Percentiles rank a stretch among this genome's conserved stretches.
phyloP scores from a whole-genome alignment of 2,797 vertebrate species.

The Amniataba percoides region DNA sequence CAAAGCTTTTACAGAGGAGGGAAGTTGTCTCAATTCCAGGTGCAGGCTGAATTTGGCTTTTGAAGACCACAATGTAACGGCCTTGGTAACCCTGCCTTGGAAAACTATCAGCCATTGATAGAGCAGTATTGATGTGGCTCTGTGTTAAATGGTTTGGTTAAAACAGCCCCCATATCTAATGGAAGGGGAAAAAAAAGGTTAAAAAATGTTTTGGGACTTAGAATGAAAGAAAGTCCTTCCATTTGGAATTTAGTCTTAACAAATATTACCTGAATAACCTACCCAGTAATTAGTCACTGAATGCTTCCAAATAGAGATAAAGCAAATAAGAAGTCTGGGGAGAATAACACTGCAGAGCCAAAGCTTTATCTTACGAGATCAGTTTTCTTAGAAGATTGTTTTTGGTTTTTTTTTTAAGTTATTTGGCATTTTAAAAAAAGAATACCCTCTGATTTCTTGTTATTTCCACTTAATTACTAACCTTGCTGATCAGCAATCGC shows the following conservation, averaged over 20 bases:
- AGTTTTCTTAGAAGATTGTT: not conserved
- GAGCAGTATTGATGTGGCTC: not conserved
- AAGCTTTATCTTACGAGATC: not conserved
- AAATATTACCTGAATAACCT: not conserved
- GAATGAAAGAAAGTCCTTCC: not conserved
- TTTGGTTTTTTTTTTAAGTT: not conserved
- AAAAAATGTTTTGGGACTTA: no score
- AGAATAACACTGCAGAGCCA: not conserved
- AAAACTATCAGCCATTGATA: not conserved
- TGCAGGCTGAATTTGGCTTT: conserved; percentile 27
- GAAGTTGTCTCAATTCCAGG: conserved; percentile 3
- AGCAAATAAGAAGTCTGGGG: not conserved
- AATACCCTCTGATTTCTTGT: conserved; percentile 1
- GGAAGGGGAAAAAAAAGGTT: no score
- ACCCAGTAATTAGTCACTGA: not conserved
- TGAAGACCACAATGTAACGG: not conserved
- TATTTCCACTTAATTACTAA: conserved; percentile 6
- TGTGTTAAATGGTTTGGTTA: conserved; percentile 14
- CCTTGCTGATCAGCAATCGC: not conserved
- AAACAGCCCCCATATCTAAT: not conserved
- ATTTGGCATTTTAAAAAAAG: not conserved
- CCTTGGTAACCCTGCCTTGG: conserved; percentile 12
- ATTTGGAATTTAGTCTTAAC: not conserved
- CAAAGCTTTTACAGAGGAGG: conserved; percentile 6
- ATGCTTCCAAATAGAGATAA: not conserved